Base-by-base conservation (phyloP, 2,888 invertebrate genomes). In the Drosophila borealis region DNA sequence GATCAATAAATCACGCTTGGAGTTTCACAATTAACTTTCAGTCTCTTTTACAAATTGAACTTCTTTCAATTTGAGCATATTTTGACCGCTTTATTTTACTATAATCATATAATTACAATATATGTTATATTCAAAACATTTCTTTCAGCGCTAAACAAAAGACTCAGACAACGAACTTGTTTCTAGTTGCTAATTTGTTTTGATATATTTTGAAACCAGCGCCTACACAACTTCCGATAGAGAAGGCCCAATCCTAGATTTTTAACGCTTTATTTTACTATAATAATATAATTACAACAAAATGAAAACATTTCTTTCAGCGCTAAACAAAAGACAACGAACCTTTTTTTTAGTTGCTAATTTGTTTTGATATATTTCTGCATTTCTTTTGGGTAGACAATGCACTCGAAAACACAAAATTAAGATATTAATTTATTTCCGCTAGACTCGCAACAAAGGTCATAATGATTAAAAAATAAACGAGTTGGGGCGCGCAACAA, bases 91-190 rank as follows among this genome's bases (percentile, higher is more conserved):
- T 42, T 55, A 21, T 45, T 25, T n/a, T 8, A 25, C 29, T 29
- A 2, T 29, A 29, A 29, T 29, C 10, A 34, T 41, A 14, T 19
- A 19, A 46, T 14, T 36, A 14, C 9, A 8, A 8, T 2, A 41
- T 11, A 11, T 29, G 33, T 37, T 57, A 2, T 37, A 17, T 9
- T 3, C 33, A 45, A 55, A 45, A 57, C 4, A 41, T 29, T 14
- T 46, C 53, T 45, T 48, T 42, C 39, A 41, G 21, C 21, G 0
- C 2, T 14, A 74, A 70, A 72, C 65, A 78, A 85, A 81, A 80
- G 70, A 82, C 76, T 84, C 67, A 73, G 73, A 67, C 64, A 55
- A 78, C 83, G 39, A 83, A 81, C 81, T 64, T 63, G 70, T n/a
- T 46, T 9, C 19, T 6, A 25, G 25, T 29, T 29, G 29, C 8